Conservation (phyloP, 1,140 invertebrate genomes). For the Halictus rubicundus region DNA sequence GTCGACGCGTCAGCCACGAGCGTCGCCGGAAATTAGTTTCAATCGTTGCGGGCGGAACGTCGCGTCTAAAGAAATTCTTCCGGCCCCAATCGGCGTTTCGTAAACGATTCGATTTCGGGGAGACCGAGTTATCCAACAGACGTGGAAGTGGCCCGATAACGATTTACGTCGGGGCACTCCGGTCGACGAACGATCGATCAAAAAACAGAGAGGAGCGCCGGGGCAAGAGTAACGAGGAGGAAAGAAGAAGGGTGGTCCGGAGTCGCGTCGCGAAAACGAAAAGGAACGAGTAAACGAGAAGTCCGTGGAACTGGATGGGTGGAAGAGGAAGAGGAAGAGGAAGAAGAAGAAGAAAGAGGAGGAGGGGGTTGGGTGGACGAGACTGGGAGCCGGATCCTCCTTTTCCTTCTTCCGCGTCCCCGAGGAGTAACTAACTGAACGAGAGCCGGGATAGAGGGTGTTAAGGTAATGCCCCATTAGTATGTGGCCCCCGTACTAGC, state of each 20-base stretch:
- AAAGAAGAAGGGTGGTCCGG: background rate
- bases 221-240: background rate
- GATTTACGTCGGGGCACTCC: conserved; percentile 47
- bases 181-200: conserved; percentile 50
- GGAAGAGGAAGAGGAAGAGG: background rate
- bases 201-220: conserved; percentile 42
- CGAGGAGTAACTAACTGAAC: conserved; percentile 77
- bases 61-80: conserved; percentile 21
- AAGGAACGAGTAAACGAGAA: conserved; percentile 30
- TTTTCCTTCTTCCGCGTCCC: conserved; percentile 57
- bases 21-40: conserved; percentile 27
- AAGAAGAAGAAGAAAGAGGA: background rate
- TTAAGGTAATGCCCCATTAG: conserved; percentile 80
- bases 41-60: conserved; percentile 2
- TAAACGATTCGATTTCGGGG: conserved; percentile 40
- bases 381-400: background rate
- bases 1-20: background rate
- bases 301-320: background rate
- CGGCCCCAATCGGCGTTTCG: conserved; percentile 18
- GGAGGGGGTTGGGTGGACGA: background rate
- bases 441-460: conserved; percentile 75
- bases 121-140: conserved; percentile 26
- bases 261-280: conserved; percentile 3
- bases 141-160: conserved; percentile 51
- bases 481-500: conserved; percentile 77